These are phyloP conservation scores for Novumbra hubbsi DNA, from an alignment of 2,797 vertebrate species.

Conservation along the genomic window DNA sequence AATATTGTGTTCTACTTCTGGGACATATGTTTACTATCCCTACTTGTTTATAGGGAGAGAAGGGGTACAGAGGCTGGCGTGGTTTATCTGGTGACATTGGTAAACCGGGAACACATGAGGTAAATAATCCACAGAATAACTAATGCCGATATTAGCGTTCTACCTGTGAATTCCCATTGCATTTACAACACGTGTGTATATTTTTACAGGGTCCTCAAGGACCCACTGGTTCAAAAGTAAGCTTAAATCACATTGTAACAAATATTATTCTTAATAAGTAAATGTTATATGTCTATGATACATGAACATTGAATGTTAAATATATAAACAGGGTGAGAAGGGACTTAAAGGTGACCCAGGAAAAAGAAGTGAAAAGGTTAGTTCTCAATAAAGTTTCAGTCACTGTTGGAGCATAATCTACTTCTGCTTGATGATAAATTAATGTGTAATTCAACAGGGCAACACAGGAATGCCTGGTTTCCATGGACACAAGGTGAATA, in stretches of 20 bases:
- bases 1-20: background rate
- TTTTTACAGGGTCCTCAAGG: constrained; percentile 26
- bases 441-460: constrained; percentile 21
- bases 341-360: constrained; percentile 13
- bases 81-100: constrained; percentile 33
- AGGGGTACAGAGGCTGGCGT: constrained; percentile 39
- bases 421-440: background rate
- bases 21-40: background rate
- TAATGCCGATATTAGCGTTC: background rate
- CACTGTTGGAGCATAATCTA: background rate
- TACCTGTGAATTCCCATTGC: background rate
- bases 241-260: background rate
- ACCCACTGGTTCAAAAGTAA: constrained; percentile 27
- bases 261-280: background rate
- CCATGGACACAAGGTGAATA: constrained; percentile 27
- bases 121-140: background rate
- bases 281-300: background rate
- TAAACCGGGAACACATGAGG: constrained; percentile 19
- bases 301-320: background rate
- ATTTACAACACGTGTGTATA: background rate
- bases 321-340: constrained; percentile 11
- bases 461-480: constrained; percentile 22
- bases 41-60: constrained; percentile 30
- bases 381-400: background rate
- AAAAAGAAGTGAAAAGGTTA: constrained; percentile 24